A percentile compares a stretch with the other conserved stretches of the same genome.
Evolutionary conservation across 2,113 vertebrate species (phyloP).

Genomic region (Psettodes erumei): DNA sequence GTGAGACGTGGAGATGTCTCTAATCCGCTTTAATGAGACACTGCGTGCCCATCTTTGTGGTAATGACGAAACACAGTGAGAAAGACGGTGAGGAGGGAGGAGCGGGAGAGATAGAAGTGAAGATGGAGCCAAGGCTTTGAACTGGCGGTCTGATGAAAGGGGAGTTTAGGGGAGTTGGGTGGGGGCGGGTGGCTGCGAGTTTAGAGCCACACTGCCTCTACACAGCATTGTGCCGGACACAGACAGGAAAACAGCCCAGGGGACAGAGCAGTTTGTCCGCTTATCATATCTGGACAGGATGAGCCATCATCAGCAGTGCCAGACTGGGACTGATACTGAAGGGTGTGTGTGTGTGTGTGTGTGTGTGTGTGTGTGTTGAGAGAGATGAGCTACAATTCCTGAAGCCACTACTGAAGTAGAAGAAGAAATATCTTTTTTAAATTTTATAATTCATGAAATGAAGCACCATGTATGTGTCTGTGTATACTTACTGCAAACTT

Average conservation of each 20-base stretch:
- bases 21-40: conserved; percentile 83
- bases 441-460: too few relatives aligned
- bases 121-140: conserved; percentile 82
- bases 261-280: conserved; percentile 73
- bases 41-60: conserved; percentile 79
- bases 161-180: too few relatives aligned
- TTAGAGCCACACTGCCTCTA: conserved; percentile 57
- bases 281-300: conserved; percentile 80
- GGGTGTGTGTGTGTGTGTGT: conserved; percentile 21
- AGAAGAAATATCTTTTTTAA: neutral
- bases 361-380: neutral
- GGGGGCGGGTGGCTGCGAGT: conserved; percentile 55
- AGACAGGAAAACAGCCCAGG: conserved; percentile 66
- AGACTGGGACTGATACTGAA: conserved; percentile 17
- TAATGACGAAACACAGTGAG: conserved; percentile 76
- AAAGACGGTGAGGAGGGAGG: conserved; percentile 50
- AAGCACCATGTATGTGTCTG: too few relatives aligned
- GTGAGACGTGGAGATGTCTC: conserved; percentile 73
- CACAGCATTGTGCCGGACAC: conserved; percentile 57
- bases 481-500: neutral
- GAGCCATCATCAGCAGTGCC: conserved; percentile 68
- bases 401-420: neutral
- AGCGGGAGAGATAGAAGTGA: conserved; percentile 64
- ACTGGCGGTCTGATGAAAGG: conserved; percentile 73
- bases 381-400: neutral